Conservation (phyloP, 2,888 invertebrate genomes). For the Aphidoletes aphidimyza region DNA sequence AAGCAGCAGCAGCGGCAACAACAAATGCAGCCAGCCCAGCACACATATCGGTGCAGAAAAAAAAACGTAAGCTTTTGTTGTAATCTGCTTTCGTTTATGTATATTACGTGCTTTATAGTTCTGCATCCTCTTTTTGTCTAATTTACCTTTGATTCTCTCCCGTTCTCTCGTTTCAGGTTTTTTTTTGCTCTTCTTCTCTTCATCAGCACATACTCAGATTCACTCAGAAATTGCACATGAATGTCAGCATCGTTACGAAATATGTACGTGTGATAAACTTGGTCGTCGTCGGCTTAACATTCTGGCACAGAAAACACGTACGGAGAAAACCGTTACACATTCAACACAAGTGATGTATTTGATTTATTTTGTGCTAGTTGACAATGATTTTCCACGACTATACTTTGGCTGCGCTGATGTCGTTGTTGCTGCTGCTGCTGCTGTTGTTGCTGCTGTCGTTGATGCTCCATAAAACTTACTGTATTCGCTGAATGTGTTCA, state of each 20-base stretch:
- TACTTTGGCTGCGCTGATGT: too few relatives aligned
- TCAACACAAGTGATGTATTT: conserved; percentile 4
- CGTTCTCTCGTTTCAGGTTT: too few relatives aligned
- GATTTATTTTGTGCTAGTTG: conserved; percentile 51
- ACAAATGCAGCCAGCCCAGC: too few relatives aligned
- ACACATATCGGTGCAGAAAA: not conserved
- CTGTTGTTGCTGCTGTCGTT: too few relatives aligned
- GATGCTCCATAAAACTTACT: not conserved
- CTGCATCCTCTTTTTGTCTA: conserved; percentile 24
- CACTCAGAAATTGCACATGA: not conserved
- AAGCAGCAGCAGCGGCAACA: not conserved
- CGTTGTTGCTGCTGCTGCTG: too few relatives aligned
- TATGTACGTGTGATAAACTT: conserved; percentile 24
- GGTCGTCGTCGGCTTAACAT: not conserved
- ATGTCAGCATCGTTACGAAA: conserved; percentile 49
- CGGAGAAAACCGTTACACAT: not conserved
- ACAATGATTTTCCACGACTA: conserved; percentile 47
- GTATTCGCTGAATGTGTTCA: conserved; percentile 3
- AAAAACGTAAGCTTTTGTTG: conserved; percentile 37
- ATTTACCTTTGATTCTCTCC: conserved; percentile 50
- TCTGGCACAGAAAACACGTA: not conserved
- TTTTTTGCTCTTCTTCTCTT: not conserved
- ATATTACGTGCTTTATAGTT: conserved; percentile 41
- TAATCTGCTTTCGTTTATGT: conserved; percentile 15
- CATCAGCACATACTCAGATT: not conserved